These are phyloP conservation scores for Sceliomorpha sp. DNA, from an alignment of 2,888 invertebrate species.

Conservation along the genomic window DNA sequence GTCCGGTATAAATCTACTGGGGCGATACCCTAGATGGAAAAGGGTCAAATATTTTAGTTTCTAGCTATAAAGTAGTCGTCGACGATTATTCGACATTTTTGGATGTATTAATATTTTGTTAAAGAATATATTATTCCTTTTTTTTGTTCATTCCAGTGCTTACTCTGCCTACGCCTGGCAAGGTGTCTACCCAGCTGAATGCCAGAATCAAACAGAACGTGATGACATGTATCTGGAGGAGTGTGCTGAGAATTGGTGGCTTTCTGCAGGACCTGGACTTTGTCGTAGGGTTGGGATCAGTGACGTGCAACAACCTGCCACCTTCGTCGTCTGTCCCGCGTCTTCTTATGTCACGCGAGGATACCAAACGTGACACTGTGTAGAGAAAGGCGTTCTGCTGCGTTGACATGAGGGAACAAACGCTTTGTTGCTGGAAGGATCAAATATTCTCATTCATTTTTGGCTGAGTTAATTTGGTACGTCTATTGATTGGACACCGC, in stretches of 20 bases:
- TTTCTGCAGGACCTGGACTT: slow-evolving; percentile 72
- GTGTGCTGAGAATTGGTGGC: slow-evolving; percentile 70
- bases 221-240: slow-evolving; percentile 81
- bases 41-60: no score
- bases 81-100: no score
- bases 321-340: slow-evolving; percentile 71
- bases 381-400: slow-evolving; percentile 78
- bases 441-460: not conserved
- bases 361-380: slow-evolving; percentile 82
- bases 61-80: no score
- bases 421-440: slow-evolving; percentile 67
- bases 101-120: no score
- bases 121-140: no score
- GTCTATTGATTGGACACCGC: no score
- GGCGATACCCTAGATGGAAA: slow-evolving; percentile 72
- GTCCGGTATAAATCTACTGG: slow-evolving; percentile 70
- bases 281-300: slow-evolving; percentile 74
- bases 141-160: slow-evolving; percentile 25
- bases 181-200: slow-evolving; percentile 82
- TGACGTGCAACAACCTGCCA: slow-evolving; percentile 73
- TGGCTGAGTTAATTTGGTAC: not conserved
- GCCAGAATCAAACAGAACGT: slow-evolving; percentile 78
- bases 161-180: slow-evolving; percentile 82
- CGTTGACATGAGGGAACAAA: slow-evolving; percentile 70
- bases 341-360: slow-evolving; percentile 78